phyloP scores from a whole-genome alignment of 2,113 vertebrate genomes.

The Pseudolaguvia tuberculata region DNA sequence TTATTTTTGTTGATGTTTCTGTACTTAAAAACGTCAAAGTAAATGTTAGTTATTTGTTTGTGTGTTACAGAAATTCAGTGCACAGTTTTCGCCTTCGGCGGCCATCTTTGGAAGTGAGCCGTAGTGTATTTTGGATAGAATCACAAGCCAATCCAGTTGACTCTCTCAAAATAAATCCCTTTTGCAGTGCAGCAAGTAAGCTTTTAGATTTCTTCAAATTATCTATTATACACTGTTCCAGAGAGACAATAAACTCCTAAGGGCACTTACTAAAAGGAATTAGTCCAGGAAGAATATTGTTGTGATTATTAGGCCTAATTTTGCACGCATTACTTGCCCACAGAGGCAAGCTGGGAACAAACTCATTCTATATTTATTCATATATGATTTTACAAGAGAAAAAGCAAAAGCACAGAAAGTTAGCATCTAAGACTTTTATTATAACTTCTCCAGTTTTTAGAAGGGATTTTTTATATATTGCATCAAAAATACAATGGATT shows the following conservation, averaged over 20 bases:
- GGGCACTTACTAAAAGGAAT: too few species aligned
- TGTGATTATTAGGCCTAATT: too few species aligned
- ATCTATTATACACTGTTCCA: not conserved
- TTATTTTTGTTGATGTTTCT: constrained; percentile 8
- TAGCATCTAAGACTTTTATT: too few species aligned
- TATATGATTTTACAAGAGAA: too few species aligned
- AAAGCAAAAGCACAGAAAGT: too few species aligned
- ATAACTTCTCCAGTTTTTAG: too few species aligned
- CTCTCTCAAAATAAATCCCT: not conserved
- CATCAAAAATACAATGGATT: too few species aligned
- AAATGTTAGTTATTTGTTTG: not conserved
- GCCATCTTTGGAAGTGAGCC: constrained; percentile 63
- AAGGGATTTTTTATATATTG: too few species aligned
- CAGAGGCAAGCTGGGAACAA: too few species aligned
- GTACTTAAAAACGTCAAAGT: not conserved
- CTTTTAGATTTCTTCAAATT: not conserved
- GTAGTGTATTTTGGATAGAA: constrained; percentile 60
- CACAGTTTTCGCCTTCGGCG: constrained; percentile 72
- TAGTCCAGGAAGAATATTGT: too few species aligned
- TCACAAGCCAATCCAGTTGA: not conserved
- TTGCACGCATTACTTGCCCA: too few species aligned
- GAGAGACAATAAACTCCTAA: not conserved
- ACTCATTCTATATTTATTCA: too few species aligned
- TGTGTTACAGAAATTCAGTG: constrained; percentile 79
- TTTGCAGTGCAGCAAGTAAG: constrained; percentile 21